Evolutionary conservation across 1,140 invertebrate species (phyloP).

Genomic region (Calephelis virginiensis): DNA sequence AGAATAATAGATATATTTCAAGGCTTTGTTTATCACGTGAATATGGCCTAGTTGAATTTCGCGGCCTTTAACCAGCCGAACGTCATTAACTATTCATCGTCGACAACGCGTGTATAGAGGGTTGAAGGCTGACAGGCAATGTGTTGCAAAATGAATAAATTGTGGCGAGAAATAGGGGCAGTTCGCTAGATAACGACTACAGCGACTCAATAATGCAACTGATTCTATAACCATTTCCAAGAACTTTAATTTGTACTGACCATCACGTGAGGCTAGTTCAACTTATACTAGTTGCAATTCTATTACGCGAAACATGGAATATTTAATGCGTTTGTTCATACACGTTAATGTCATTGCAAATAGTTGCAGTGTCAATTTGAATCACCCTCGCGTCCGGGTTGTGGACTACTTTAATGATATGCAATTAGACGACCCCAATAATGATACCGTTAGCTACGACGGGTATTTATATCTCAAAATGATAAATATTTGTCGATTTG

Average conservation of each 20-base stretch:
- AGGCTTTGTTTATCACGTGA: slow-evolving; percentile 53
- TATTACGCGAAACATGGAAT: slow-evolving; percentile 57
- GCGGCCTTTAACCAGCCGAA: slow-evolving; percentile 65
- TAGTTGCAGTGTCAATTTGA: slow-evolving; percentile 68
- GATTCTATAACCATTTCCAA: slow-evolving; percentile 30
- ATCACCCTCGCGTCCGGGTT: slow-evolving; percentile 40
- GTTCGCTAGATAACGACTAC: slow-evolving; percentile 63
- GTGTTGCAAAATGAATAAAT: slow-evolving; percentile 78
- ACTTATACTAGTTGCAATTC: slow-evolving; percentile 34
- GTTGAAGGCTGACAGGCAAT: slow-evolving; percentile 66
- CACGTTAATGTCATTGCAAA: slow-evolving; percentile 70
- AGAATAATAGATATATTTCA: slow-evolving; percentile 1
- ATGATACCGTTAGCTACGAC: slow-evolving; percentile 14
- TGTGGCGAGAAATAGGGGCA: slow-evolving; percentile 74
- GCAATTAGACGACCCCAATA: slow-evolving; percentile 24
- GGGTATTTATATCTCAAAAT: not conserved
- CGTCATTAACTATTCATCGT: slow-evolving; percentile 68
- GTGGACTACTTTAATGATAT: slow-evolving; percentile 29
- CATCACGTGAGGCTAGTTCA: slow-evolving; percentile 33
- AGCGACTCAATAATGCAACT: slow-evolving; percentile 62
- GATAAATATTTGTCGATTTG: not conserved
- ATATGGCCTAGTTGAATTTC: slow-evolving; percentile 55
- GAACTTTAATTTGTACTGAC: slow-evolving; percentile 16
- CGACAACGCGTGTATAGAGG: slow-evolving; percentile 52
- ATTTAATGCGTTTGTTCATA: slow-evolving; percentile 55